Percentiles rank a stretch among this genome's conserved stretches.
Evolutionary conservation across 1,140 invertebrate genomes (phyloP).

Genomic region (Mesaphorura yosii): DNA sequence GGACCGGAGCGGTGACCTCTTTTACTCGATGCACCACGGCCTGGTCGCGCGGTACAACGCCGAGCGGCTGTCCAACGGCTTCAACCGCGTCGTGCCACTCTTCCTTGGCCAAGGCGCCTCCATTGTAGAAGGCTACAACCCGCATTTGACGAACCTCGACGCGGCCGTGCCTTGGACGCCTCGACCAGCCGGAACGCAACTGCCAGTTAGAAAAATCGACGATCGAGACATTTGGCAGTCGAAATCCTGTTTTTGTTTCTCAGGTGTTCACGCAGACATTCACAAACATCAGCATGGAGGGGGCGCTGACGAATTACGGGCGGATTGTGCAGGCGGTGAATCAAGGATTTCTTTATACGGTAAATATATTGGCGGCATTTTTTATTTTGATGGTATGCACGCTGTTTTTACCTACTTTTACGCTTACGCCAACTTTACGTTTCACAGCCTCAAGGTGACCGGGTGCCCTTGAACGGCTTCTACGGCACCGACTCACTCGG

Average conservation of each 20-base stretch:
- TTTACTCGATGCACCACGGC: slow-evolving; percentile 6
- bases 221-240: neutral
- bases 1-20: slow-evolving; percentile 14
- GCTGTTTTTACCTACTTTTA: too few relatives aligned
- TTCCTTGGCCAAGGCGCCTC: neutral
- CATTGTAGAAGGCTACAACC: slow-evolving; percentile 4
- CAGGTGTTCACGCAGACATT: neutral
- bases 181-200: neutral
- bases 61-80: slow-evolving; percentile 9
- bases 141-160: slow-evolving; percentile 5
- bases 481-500: neutral
- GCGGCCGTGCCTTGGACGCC: neutral
- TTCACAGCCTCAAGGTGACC: too few relatives aligned
- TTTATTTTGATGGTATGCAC: too few relatives aligned
- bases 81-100: neutral
- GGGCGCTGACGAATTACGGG: neutral
- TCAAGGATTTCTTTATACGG: neutral
- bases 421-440: too few relatives aligned
- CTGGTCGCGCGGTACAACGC: slow-evolving; percentile 5
- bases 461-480: neutral
- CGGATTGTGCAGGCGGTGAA: neutral
- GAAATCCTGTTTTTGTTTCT: neutral
- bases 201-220: neutral
- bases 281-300: neutral
- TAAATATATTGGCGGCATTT: neutral